These are phyloP conservation scores for Hylyphantes graminicola DNA, from an alignment of 1,140 invertebrate genomes.

Conservation along the genomic window DNA sequence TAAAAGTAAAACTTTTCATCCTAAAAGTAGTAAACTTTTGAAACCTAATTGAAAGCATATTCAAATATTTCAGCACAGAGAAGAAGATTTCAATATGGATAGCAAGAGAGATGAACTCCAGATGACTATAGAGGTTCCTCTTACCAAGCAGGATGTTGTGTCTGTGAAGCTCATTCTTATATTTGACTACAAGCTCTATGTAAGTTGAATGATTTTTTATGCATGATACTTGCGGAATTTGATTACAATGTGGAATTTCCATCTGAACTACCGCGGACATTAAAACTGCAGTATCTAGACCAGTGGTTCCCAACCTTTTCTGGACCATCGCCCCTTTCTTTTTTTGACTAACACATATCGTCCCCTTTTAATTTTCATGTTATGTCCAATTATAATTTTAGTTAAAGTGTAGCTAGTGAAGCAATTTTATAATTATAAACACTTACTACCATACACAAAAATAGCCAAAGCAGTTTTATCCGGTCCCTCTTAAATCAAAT, in stretches of 20 bases:
- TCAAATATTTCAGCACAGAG: constrained; percentile 64
- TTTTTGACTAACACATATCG: too few species aligned
- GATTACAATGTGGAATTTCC: neutral
- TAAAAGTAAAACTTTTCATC: constrained; percentile 15
- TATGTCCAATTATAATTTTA: too few species aligned
- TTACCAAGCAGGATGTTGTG: constrained; percentile 64
- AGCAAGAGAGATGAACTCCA: constrained; percentile 66
- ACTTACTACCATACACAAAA: too few species aligned
- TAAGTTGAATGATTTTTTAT: constrained; percentile 10
- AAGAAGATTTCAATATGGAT: constrained; percentile 68
- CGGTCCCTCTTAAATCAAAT: too few species aligned
- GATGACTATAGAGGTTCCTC: constrained; percentile 67
- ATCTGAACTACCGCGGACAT: neutral
- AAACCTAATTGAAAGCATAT: too few species aligned
- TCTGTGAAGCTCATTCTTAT: constrained; percentile 48
- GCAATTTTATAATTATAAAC: too few species aligned
- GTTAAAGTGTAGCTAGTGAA: too few species aligned
- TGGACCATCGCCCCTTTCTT: too few species aligned
- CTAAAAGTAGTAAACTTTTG: neutral
- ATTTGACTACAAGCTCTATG: constrained; percentile 52
- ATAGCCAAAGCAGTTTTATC: too few species aligned
- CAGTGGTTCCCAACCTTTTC: too few species aligned
- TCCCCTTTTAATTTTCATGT: too few species aligned
- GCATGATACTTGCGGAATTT: neutral
- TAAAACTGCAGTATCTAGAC: too few species aligned